phyloP scores from a whole-genome alignment of 2,888 invertebrate genomes.

The Malachius bipustulatus region DNA sequence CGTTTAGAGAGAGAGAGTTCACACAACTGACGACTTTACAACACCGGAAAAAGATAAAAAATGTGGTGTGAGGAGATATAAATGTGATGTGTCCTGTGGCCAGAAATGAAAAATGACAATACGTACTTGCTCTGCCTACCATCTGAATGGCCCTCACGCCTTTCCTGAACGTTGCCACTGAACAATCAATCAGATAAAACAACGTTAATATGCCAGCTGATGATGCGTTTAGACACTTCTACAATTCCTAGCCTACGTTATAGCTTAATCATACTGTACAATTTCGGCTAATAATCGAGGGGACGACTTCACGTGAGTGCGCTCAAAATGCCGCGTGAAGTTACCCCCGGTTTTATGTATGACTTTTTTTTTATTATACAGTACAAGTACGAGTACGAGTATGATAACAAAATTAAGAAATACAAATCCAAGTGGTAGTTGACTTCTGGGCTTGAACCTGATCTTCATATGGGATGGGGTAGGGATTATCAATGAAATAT shows the following conservation, averaged over 20 bases:
- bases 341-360: no score
- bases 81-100: conserved; percentile 12
- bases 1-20: conserved; percentile 12
- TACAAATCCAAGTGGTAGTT: no score
- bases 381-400: no score
- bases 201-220: conserved; percentile 38
- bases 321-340: no score
- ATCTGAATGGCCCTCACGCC: conserved; percentile 98
- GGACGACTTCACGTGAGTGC: no score
- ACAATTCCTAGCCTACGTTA: conserved; percentile 22
- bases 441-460: no score
- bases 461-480: no score
- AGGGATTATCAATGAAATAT: no score
- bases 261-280: no score
- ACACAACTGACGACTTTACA: not conserved
- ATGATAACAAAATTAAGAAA: no score
- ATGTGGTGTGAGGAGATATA: conserved; percentile 8
- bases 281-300: no score
- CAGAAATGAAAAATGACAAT: conserved; percentile 31
- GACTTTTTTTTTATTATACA: no score
- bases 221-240: conserved; percentile 26
- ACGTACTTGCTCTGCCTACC: conserved; percentile 98
- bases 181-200: conserved; percentile 40
- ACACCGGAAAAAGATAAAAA: not conserved
- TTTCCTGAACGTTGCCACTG: conserved; percentile 99